Percentiles rank a stretch among this genome's conserved stretches.
Conservation (phyloP, 2,113 vertebrate species). For the Rhinolophus sinicus region DNA sequence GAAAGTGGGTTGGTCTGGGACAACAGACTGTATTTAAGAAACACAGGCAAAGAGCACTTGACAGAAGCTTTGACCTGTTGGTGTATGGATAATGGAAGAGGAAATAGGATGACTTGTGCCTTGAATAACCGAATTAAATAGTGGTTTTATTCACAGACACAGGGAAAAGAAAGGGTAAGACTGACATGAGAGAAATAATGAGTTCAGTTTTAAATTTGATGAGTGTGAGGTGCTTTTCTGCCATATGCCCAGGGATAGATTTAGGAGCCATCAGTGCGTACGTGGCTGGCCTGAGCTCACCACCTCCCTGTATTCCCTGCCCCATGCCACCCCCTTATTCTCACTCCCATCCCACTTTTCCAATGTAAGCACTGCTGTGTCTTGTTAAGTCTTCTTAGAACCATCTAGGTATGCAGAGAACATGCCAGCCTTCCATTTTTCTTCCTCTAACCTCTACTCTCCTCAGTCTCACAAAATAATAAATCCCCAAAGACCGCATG, state of each 20-base stretch:
- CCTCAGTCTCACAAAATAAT: not conserved
- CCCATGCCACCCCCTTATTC: not conserved
- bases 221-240: not conserved
- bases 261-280: not conserved
- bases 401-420: not conserved
- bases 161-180: not conserved
- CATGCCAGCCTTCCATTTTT: not conserved
- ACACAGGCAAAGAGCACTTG: not conserved
- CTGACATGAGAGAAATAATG: not conserved
- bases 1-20: not conserved
- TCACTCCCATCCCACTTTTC: not conserved
- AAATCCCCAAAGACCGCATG: not conserved
- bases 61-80: not conserved
- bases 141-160: not conserved
- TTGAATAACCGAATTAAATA: not conserved
- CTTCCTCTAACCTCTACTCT: not conserved
- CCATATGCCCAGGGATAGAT: not conserved
- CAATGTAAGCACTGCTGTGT: not conserved
- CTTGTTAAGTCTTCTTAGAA: not conserved
- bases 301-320: not conserved
- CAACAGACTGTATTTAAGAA: not conserved
- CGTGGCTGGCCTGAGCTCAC: not conserved
- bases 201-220: not conserved
- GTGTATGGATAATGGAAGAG: not conserved
- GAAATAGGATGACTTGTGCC: not conserved